Evolutionary conservation across 2,888 invertebrate genomes (phyloP), one percentile per base, ranked within the genome.

Genomic region (Campaea margaritaria): DNA sequence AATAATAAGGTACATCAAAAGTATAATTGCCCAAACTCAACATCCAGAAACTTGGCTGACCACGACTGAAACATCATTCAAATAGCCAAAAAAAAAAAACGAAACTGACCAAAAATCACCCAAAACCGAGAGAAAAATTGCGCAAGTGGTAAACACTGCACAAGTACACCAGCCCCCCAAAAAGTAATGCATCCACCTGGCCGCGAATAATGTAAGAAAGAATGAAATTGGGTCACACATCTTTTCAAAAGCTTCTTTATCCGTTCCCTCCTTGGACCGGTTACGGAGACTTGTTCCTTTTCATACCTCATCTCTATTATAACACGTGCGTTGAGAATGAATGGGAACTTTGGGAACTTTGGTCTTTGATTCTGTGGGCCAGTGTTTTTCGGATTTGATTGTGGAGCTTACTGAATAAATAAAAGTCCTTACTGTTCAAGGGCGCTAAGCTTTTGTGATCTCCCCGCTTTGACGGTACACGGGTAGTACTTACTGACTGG

Each of bases 211-310:
- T 74, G 68, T 73, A 80, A 73, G 69, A 80, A 78, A 73, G 69
- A 80, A 78, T 75, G 72, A 82, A 91, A 89, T 86, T 91, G 89
- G 91, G 91, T 91, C 91, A 89, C 89, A 89, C 87, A 82, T 89
- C 86, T 80, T 84, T 77, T 78, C 71, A 78, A 64, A 14, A 43
- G 51, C 78, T 80, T 71, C 77, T 80, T 77, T 73, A 75, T 78
- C 70, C 73, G 70, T 70, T 72, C 72, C 72, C 73, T 72, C 12
- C 72, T 72, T 68, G 72, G 70, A 82, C 83, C 78, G 79, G 83
- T 82, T 79, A 63, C 62, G 48, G 69, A 73, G 75, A 73, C 75
- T 74, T 78, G 78, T 79, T 74, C 71, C 75, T 82, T 85, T 86
- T 83, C 76, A 82, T 81, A 68, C 69, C 62, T 70, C 71, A 71